phyloP scores from a whole-genome alignment of 2,113 vertebrate species.

The Heteronetta atricapilla region DNA sequence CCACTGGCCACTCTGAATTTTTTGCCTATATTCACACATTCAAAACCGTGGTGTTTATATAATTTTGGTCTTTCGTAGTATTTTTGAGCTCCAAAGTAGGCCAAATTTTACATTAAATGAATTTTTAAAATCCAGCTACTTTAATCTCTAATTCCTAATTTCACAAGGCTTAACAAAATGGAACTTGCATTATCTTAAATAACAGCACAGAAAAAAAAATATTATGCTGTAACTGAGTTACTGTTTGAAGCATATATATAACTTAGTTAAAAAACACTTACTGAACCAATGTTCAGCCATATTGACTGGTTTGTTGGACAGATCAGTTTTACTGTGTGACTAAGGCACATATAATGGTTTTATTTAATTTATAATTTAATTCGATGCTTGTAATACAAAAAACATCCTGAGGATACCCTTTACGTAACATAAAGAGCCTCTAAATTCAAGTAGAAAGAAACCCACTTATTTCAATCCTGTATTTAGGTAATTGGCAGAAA shows the following conservation, averaged over 20 bases:
- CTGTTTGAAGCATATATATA: background rate
- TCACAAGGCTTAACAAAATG: background rate
- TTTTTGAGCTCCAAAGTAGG: background rate
- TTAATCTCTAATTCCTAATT: background rate
- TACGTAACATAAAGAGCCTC: conserved; percentile 8
- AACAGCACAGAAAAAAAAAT: background rate
- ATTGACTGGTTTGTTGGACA: conserved; percentile 22
- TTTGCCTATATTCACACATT: background rate
- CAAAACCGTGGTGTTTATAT: background rate
- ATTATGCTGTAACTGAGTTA: conserved; percentile 16
- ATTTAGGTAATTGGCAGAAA: background rate
- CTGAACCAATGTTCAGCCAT: conserved; percentile 13
- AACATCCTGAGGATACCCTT: conserved; percentile 17
- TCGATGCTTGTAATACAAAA: background rate
- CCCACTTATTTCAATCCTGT: background rate
- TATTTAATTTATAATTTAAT: conserved; percentile 55
- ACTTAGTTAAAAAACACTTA: conserved; percentile 60
- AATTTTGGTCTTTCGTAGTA: background rate
- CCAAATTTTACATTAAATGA: background rate
- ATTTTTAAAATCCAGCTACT: background rate
- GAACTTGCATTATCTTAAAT: background rate
- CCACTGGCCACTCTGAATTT: background rate
- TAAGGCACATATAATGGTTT: background rate
- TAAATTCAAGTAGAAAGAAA: conserved; percentile 21
- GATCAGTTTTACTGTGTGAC: conserved; percentile 12